Percentiles rank a stretch among this genome's conserved stretches.
Conservation (phyloP, 2,888 invertebrate genomes). For the Papilio demoleus region DNA sequence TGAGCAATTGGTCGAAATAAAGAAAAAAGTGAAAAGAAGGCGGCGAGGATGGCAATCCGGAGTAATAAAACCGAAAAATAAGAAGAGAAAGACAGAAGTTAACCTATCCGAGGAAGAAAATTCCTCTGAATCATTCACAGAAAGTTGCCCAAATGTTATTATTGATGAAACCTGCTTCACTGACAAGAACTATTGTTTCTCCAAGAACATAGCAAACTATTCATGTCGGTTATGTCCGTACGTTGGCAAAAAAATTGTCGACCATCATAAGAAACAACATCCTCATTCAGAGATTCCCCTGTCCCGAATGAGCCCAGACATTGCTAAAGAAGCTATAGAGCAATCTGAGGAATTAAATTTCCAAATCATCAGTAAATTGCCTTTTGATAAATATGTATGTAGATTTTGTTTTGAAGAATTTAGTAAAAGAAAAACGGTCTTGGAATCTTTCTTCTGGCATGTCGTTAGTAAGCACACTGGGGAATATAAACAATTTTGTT, state of each 20-base stretch:
- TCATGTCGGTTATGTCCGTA: slow-evolving; percentile 85
- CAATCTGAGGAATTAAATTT: slow-evolving; percentile 77
- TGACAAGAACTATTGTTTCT: slow-evolving; percentile 75
- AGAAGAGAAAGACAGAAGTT: slow-evolving; percentile 59
- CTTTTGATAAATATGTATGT: slow-evolving; percentile 68
- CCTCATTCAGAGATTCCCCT: slow-evolving; percentile 86
- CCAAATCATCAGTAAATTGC: slow-evolving; percentile 62
- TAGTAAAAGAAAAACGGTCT: slow-evolving; percentile 53
- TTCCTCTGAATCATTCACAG: slow-evolving; percentile 19
- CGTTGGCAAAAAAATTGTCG: slow-evolving; percentile 84
- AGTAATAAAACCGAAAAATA: slow-evolving; percentile 68
- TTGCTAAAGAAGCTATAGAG: slow-evolving; percentile 81
- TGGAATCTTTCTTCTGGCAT: slow-evolving; percentile 87
- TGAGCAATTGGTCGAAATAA: slow-evolving; percentile 60
- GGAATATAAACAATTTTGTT: slow-evolving; percentile 88
- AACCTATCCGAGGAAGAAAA: slow-evolving; percentile 44
- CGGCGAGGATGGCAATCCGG: slow-evolving; percentile 69
- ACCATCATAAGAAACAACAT: slow-evolving; percentile 86
- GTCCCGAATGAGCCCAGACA: slow-evolving; percentile 81
- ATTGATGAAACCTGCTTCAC: slow-evolving; percentile 66
- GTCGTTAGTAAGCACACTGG: slow-evolving; percentile 89
- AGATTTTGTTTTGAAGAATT: slow-evolving; percentile 75
- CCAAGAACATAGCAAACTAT: slow-evolving; percentile 64
- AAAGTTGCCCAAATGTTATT: slow-evolving; percentile 49
- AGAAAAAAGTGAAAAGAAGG: slow-evolving; percentile 66